phyloP scores from a whole-genome alignment of 2,888 invertebrate species.

The Meta bourneti region DNA sequence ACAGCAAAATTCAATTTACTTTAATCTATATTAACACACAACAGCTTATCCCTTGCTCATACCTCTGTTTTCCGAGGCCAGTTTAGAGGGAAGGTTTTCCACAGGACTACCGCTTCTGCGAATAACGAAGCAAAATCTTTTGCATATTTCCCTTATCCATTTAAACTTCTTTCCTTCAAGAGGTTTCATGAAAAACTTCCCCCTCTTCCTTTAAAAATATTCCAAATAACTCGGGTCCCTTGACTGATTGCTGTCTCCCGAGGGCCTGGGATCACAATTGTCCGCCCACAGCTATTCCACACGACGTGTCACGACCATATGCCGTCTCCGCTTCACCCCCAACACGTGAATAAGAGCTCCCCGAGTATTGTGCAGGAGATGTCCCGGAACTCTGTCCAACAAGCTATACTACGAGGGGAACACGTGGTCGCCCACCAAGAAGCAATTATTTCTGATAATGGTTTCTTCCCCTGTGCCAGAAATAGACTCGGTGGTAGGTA shows the following conservation, averaged over 20 bases:
- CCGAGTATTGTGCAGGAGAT: neutral
- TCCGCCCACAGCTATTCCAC: conserved; percentile 4
- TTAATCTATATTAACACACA: too few species aligned
- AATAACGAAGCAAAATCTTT: conserved; percentile 14
- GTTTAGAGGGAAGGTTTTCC: neutral
- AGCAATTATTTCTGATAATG: neutral
- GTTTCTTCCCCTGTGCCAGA: neutral
- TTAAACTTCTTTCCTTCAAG: conserved; percentile 13
- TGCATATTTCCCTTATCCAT: conserved; percentile 18
- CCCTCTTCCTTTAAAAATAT: neutral
- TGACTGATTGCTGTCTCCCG: conserved; percentile 56
- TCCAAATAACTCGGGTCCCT: neutral
- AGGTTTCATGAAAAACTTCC: conserved; percentile 12
- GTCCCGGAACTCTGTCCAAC: too few species aligned
- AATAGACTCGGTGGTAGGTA: neutral
- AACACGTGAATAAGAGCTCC: neutral
- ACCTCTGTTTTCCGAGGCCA: neutral
- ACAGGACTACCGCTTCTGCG: neutral
- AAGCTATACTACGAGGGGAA: too few species aligned
- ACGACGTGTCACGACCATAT: conserved; percentile 44
- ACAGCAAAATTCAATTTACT: too few species aligned
- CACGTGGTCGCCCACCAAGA: neutral
- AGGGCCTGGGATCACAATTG: conserved; percentile 40
- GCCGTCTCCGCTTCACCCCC: conserved; percentile 6
- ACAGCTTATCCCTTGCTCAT: too few species aligned